These are phyloP conservation scores for Caenorhabditis sp. DNA, from an alignment of 2,888 invertebrate species.

Conservation along the genomic window DNA sequence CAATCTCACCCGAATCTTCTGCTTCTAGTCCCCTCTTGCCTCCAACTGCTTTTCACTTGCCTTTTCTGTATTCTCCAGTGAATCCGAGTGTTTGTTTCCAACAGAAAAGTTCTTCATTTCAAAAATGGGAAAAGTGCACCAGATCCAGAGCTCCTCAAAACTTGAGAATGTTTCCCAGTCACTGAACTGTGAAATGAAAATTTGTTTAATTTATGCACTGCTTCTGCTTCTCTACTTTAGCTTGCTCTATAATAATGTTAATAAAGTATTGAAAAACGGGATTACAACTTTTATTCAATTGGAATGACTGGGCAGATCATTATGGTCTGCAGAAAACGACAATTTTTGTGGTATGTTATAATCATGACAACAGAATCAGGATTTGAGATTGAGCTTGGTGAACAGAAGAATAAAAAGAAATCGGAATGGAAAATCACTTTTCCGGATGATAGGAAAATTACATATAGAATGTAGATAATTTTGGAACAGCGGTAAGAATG, in stretches of 20 bases:
- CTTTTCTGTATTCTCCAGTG: too few species aligned
- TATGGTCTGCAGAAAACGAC: conserved; percentile 6
- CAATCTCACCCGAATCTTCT: not conserved
- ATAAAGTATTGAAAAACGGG: not conserved
- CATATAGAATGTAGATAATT: conserved; percentile 3
- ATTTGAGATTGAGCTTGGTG: conserved; percentile 35
- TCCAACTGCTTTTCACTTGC: conserved; percentile 30
- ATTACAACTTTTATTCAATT: conserved; percentile 21
- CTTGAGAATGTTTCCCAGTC: not conserved
- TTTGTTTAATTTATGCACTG: conserved; percentile 28
- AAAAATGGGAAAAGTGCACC: too few species aligned
- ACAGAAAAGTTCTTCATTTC: too few species aligned
- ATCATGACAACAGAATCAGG: conserved; percentile 48
- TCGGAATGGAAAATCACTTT: conserved; percentile 47
- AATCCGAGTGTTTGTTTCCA: not conserved
- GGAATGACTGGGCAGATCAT: conserved; percentile 48
- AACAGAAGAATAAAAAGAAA: not conserved
- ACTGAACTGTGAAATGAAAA: not conserved
- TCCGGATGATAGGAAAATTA: conserved; percentile 31
- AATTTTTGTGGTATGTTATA: not conserved
- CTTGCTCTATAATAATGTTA: conserved; percentile 1
- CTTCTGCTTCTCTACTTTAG: conserved; percentile 5
- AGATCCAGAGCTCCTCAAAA: too few species aligned
- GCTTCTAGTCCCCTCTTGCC: conserved; percentile 14
- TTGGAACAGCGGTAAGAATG: conserved; percentile 3